Conservation (phyloP, 2,113 vertebrate genomes). For the Symphodus melops region DNA sequence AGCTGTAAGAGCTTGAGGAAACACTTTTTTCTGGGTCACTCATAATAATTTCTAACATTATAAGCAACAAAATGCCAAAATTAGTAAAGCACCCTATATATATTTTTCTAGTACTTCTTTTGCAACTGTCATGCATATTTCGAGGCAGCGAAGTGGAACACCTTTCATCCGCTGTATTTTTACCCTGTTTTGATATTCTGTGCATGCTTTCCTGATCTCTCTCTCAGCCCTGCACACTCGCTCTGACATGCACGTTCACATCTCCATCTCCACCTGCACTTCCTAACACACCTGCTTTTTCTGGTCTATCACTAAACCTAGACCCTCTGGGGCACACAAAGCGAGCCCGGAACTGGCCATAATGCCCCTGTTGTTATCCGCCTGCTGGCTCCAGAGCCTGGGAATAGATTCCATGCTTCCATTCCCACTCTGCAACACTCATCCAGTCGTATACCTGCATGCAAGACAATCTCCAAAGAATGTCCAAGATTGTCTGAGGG, state of each 20-base stretch:
- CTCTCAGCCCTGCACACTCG: constrained; percentile 4
- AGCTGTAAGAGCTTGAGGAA: too few species aligned
- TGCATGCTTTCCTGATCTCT: constrained; percentile 30
- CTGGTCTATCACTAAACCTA: constrained; percentile 17
- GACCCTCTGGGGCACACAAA: constrained; percentile 52
- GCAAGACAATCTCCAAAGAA: constrained; percentile 80
- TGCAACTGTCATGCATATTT: neutral
- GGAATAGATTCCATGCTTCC: constrained; percentile 69
- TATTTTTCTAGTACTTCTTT: neutral
- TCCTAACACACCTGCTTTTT: constrained; percentile 50
- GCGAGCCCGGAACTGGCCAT: constrained; percentile 60
- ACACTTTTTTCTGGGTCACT: neutral
- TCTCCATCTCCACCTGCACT: constrained; percentile 45
- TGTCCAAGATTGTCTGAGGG: constrained; percentile 59
- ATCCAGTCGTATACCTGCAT: constrained; percentile 67
- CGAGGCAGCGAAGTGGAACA: constrained; percentile 7
- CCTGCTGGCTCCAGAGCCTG: constrained; percentile 64
- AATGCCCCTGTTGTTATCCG: constrained; percentile 75
- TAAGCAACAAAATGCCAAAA: neutral
- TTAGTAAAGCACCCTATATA: neutral
- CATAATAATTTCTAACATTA: neutral
- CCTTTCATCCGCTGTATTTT: constrained; percentile 3
- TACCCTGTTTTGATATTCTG: constrained; percentile 33
- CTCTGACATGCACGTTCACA: constrained; percentile 9
- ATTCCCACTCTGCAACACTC: constrained; percentile 61